Evolutionary conservation across 2,113 vertebrate species (phyloP).

Genomic region (Peucedramus taeniatus): DNA sequence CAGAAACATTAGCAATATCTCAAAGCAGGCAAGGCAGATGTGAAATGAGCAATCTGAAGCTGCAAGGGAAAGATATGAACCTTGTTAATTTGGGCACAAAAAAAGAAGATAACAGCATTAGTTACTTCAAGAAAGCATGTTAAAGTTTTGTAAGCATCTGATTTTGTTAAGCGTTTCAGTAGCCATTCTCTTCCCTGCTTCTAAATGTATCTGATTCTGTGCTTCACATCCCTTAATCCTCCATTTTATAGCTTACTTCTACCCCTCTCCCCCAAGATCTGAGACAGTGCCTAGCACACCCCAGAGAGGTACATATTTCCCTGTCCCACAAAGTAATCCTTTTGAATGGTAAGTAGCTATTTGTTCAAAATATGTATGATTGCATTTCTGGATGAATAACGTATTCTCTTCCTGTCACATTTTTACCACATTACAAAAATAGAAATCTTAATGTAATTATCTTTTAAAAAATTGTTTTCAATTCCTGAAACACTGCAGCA

Average conservation of each 20-base stretch:
- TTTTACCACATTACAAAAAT: background rate
- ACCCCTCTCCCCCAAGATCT: background rate
- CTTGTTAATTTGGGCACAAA: background rate
- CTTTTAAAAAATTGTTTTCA: background rate
- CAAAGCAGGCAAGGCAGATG: background rate
- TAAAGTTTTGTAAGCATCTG: background rate
- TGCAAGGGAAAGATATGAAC: background rate
- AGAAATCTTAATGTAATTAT: background rate
- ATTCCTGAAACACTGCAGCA: background rate
- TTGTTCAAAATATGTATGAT: background rate
- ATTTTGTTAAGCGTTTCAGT: background rate
- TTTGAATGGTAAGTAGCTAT: background rate
- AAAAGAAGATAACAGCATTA: background rate
- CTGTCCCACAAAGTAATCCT: background rate
- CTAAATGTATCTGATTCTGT: background rate
- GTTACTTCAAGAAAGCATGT: background rate
- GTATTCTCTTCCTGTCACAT: background rate
- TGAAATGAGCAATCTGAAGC: background rate
- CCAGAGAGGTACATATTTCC: background rate
- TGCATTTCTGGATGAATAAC: background rate
- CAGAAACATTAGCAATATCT: background rate
- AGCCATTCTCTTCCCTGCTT: background rate
- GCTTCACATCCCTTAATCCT: background rate
- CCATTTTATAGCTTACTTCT: background rate
- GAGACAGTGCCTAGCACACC: background rate